Base-by-base conservation (phyloP, 2,113 vertebrate genomes). In the Astatotilapia flaviijosephi region DNA sequence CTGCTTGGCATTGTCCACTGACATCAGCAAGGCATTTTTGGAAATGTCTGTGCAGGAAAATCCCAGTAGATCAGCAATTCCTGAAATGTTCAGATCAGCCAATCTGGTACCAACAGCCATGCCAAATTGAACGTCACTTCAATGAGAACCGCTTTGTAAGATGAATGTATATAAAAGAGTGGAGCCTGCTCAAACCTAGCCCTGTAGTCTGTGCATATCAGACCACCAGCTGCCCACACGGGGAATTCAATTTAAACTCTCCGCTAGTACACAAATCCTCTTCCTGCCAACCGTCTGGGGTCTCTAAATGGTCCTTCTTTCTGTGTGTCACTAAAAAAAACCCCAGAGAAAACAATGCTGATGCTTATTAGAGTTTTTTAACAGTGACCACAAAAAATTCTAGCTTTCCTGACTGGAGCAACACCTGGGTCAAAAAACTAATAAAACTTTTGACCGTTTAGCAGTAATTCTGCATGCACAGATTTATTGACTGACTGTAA, bases 291-390 rank as follows among this genome's bases (percentile, higher is more conserved):
- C 23, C 0, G 8, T 40, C 54, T 53, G 35, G 60, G 55, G 80
- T 82, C 62, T 87, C 56, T 81, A 45, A 90, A 91, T 55, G 33
- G 79, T 47, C 77, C 73, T 81, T 94, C 58, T 84, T 79, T 49
- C 56, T 85, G 9, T 81, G 35, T 68, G 51, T 31, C 31, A 53
- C 45, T 84, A 79, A 80, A 85, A 79, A 49, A 79, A n/a, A 33
- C 1, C 3, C 28, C 28, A 79, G 49, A 86, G 73, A 87, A 89
- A 93, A 89, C 82, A 80, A 35, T 54, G 53, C 80, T 85, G 73
- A 53, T 90, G 83, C 60, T 83, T 83, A 89, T 89, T 89, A 86
- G 88, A 60, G 19, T 49, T 31, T 85, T 93, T 93, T 90, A n/a
- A 28, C 73, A 93, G 86, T 80, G 82, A 83, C 55, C 86, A 12